Percentiles rank a stretch among this genome's conserved stretches.
These are phyloP conservation scores for Mesoligia furuncula DNA, from an alignment of 2,888 invertebrate genomes.

Conservation along the genomic window DNA sequence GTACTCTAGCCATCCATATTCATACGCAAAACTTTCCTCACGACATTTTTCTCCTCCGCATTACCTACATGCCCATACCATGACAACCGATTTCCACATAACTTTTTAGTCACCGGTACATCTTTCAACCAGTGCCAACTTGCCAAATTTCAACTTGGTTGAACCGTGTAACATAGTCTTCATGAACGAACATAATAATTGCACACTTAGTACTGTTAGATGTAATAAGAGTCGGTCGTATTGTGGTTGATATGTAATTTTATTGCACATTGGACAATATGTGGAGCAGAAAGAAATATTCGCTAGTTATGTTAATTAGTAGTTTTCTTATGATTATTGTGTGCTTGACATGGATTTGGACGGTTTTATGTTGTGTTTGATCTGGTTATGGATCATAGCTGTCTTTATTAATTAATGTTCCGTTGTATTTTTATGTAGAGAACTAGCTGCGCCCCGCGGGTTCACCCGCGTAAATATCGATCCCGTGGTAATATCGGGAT, in stretches of 20 bases:
- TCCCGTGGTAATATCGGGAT: too few species aligned
- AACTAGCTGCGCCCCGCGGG: too few species aligned
- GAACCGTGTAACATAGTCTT: constrained; percentile 12
- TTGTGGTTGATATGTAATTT: constrained; percentile 53
- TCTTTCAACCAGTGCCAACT: background rate
- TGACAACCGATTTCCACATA: background rate
- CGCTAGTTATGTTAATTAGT: constrained; percentile 44
- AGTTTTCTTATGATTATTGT: constrained; percentile 46
- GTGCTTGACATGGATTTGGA: constrained; percentile 45
- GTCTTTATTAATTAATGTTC: constrained; percentile 7
- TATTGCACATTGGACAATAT: constrained; percentile 57
- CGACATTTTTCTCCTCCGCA: background rate
- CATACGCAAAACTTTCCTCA: background rate
- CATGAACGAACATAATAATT: constrained; percentile 37
- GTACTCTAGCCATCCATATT: too few species aligned
- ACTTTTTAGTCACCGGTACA: background rate
- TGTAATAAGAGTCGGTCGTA: constrained; percentile 52
- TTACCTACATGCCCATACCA: background rate
- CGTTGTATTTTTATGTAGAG: background rate
- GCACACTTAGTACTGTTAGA: constrained; percentile 52
- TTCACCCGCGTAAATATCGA: too few species aligned
- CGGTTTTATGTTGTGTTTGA: constrained; percentile 36
- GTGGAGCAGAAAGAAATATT: constrained; percentile 59
- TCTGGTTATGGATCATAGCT: constrained; percentile 32
- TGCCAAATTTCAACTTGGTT: background rate